Percentiles rank a stretch among this genome's conserved stretches.
Conservation (phyloP, 2,888 invertebrate species). For the Andrena praecox region DNA sequence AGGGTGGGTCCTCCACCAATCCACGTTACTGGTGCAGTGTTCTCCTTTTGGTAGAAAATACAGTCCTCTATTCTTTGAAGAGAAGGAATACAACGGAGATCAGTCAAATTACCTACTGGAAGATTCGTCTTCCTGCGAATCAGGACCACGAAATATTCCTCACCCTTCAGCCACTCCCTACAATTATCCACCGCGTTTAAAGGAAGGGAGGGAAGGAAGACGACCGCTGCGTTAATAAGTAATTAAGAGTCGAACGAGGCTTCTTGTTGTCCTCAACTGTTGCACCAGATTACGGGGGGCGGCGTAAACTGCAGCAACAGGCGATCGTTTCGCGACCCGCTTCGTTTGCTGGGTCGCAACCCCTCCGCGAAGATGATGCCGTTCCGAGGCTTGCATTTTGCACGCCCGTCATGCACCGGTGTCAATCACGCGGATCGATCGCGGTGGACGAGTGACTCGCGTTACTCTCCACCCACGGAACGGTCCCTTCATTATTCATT, state of each 20-base stretch:
- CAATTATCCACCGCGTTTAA: too few species aligned
- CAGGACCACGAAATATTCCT: too few species aligned
- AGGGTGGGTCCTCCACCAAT: too few species aligned
- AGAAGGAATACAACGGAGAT: too few species aligned
- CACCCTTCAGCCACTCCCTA: too few species aligned
- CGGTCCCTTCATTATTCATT: conserved; percentile 4
- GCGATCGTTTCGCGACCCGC: conserved; percentile 45
- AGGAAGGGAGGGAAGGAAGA: neutral
- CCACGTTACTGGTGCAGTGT: too few species aligned
- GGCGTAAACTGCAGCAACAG: conserved; percentile 57
- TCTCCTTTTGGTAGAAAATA: too few species aligned
- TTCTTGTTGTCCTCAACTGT: conserved; percentile 42
- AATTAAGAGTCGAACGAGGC: conserved; percentile 16
- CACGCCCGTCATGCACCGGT: conserved; percentile 5
- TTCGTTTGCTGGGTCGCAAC: neutral
- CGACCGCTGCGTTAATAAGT: neutral
- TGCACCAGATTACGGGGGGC: conserved; percentile 37
- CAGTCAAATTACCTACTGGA: too few species aligned
- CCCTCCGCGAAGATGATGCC: neutral
- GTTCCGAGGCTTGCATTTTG: neutral
- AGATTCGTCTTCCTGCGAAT: too few species aligned
- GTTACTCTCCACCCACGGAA: neutral
- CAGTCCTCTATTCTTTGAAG: too few species aligned
- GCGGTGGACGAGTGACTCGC: neutral
- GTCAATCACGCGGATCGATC: conserved; percentile 21